Evolutionary conservation across 2,113 vertebrate genomes (phyloP).

Genomic region (Papio anubis): DNA sequence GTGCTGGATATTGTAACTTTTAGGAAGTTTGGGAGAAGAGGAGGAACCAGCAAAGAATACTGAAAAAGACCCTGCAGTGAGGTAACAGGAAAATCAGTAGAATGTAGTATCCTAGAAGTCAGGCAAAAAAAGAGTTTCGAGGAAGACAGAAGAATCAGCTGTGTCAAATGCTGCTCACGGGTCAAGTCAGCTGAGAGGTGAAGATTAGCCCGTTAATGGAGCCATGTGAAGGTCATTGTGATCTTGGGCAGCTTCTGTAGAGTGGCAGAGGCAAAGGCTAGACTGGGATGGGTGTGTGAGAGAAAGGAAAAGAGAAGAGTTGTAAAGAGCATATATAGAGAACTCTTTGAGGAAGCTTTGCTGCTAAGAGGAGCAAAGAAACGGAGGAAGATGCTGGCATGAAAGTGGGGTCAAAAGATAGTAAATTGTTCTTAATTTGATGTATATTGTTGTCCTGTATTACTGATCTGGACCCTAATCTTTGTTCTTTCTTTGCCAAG

Average conservation of each 20-base stretch:
- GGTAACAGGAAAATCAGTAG: neutral
- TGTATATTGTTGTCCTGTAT: neutral
- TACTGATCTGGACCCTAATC: neutral
- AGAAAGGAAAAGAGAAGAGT: neutral
- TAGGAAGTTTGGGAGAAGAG: neutral
- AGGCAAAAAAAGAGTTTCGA: neutral
- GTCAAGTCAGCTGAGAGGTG: neutral
- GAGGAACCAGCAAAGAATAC: neutral
- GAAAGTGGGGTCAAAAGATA: neutral
- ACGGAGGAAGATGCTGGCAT: neutral
- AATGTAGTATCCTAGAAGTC: neutral
- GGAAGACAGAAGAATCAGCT: neutral
- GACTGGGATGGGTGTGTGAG: neutral
- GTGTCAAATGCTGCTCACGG: neutral
- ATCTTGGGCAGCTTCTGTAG: neutral
- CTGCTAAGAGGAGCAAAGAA: neutral
- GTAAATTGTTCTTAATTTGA: neutral
- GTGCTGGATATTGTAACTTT: neutral
- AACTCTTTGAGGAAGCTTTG: slow-evolving; percentile 12
- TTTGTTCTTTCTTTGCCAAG: neutral
- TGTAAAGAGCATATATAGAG: neutral
- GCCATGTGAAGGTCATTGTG: neutral
- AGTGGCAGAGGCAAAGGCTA: neutral
- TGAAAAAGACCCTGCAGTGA: neutral
- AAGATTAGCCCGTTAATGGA: neutral